Evolutionary conservation across 1,140 invertebrate genomes (phyloP).

Genomic region (Camponotus floridanus): DNA sequence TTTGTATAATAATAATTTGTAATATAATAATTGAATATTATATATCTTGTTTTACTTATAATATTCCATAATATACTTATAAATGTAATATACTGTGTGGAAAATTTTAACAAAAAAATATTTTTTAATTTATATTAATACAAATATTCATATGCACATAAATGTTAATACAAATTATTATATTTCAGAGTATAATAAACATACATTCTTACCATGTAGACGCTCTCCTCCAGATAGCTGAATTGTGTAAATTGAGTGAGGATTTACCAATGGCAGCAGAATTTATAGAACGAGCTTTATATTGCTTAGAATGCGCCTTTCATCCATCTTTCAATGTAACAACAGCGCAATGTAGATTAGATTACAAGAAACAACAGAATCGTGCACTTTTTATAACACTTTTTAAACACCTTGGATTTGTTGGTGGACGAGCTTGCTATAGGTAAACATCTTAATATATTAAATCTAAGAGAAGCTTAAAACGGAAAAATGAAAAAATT

Average conservation of each 20-base stretch:
- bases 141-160: background rate
- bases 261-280: constrained; percentile 93
- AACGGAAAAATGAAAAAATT: constrained; percentile 9
- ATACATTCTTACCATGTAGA: constrained; percentile 94
- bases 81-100: background rate
- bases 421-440: constrained; percentile 93
- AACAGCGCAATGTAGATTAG: constrained; percentile 91
- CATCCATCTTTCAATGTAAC: constrained; percentile 94
- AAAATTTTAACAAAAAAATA: background rate
- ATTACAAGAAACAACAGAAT: constrained; percentile 95
- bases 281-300: constrained; percentile 92
- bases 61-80: background rate
- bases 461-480: background rate
- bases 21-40: too few relatives aligned
- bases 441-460: constrained; percentile 73
- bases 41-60: background rate
- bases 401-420: constrained; percentile 94
- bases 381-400: constrained; percentile 93
- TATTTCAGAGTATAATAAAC: constrained; percentile 90
- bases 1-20: too few relatives aligned
- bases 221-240: constrained; percentile 94
- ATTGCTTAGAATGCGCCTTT: constrained; percentile 92
- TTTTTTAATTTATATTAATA: background rate
- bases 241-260: constrained; percentile 93
- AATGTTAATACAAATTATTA: constrained; percentile 10